Conservation (phyloP, 2,888 invertebrate species). For the Podabrus alpinus region DNA sequence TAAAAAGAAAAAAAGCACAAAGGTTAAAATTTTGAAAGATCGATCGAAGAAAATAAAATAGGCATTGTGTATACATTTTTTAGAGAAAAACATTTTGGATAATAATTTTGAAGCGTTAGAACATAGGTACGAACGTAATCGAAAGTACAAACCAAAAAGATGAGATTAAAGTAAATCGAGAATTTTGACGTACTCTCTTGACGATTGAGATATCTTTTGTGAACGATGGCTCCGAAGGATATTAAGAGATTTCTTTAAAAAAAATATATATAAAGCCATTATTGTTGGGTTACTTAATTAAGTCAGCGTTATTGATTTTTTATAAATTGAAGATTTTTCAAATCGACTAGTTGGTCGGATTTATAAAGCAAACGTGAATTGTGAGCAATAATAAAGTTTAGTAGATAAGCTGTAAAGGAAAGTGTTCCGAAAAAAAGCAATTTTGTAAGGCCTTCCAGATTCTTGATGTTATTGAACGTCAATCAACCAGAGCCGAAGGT, state of each 20-base stretch:
- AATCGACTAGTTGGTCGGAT: not conserved
- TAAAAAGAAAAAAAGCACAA: not conserved
- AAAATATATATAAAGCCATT: not conserved
- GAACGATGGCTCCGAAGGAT: not conserved
- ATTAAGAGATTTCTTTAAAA: not conserved
- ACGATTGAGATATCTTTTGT: not conserved
- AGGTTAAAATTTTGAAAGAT: not conserved
- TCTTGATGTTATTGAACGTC: conserved; percentile 3
- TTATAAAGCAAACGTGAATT: not conserved
- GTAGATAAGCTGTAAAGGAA: not conserved
- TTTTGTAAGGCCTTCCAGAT: not conserved
- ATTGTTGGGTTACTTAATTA: not conserved
- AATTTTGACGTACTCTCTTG: not conserved
- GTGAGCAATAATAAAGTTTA: not conserved
- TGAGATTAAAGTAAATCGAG: not conserved
- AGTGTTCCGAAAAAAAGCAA: not conserved
- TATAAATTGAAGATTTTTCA: not conserved
- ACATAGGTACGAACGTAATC: not conserved
- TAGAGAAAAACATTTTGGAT: not conserved
- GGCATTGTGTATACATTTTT: not conserved
- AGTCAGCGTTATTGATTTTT: not conserved
- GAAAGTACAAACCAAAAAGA: not conserved
- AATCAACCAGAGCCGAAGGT: not conserved
- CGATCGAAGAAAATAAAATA: not conserved
- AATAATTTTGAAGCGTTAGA: not conserved